These are phyloP conservation scores for Acrocephalus kingi DNA, from an alignment of 2,113 vertebrate genomes.

Conservation along the genomic window DNA sequence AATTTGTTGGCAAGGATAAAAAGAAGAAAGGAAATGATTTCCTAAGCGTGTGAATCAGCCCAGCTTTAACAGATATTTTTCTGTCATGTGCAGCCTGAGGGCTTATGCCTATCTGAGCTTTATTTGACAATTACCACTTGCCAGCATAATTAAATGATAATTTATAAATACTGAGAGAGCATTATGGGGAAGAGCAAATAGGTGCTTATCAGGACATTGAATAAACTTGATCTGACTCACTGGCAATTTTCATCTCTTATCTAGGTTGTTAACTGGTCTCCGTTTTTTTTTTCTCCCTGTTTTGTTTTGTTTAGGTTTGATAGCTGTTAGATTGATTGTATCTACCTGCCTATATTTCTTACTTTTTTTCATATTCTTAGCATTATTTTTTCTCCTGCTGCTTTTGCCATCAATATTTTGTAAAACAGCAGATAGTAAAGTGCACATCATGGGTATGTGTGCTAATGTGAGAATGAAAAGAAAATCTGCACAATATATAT, in stretches of 20 bases:
- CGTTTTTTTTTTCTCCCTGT: conserved; percentile 33
- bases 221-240: conserved; percentile 87
- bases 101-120: conserved; percentile 84
- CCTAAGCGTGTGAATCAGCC: conserved; percentile 81
- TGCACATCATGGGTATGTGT: background rate
- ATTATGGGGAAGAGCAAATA: conserved; percentile 89
- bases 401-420: conserved; percentile 49
- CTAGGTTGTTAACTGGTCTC: conserved; percentile 79
- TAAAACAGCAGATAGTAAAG: conserved; percentile 17
- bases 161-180: conserved; percentile 92
- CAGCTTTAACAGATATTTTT: conserved; percentile 83
- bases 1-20: conserved; percentile 84
- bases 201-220: conserved; percentile 87
- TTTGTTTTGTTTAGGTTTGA: conserved; percentile 72
- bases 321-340: conserved; percentile 69
- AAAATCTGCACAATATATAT: background rate
- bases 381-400: conserved; percentile 26
- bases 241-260: conserved; percentile 88
- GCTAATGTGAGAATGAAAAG: background rate
- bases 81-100: conserved; percentile 80
- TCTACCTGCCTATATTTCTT: conserved; percentile 54
- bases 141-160: conserved; percentile 92
- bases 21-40: conserved; percentile 83
- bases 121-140: conserved; percentile 90
- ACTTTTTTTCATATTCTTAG: background rate